Conservation (phyloP, 2,888 invertebrate species). For the Schizaphis graminum region DNA sequence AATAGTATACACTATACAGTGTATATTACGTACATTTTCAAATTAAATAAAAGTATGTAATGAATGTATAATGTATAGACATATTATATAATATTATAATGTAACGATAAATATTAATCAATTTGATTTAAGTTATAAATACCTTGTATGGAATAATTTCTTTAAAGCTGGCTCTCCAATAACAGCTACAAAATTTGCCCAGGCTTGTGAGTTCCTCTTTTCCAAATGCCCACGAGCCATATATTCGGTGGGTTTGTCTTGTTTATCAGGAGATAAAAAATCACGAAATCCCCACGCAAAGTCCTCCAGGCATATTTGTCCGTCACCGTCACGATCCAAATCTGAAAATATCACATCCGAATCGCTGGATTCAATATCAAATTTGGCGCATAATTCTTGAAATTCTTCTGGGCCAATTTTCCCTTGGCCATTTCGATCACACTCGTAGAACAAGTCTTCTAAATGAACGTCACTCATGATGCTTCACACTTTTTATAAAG, state of each 20-base stretch:
- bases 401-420: slow-evolving; percentile 73
- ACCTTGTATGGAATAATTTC: slow-evolving; percentile 69
- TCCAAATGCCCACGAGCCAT: slow-evolving; percentile 67
- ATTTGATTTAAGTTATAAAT: not conserved
- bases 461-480: slow-evolving; percentile 68
- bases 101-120: not conserved
- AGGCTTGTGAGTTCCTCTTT: slow-evolving; percentile 69
- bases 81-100: not conserved
- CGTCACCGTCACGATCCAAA: slow-evolving; percentile 74
- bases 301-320: slow-evolving; percentile 73
- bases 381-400: slow-evolving; percentile 72
- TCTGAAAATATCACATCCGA: slow-evolving; percentile 73
- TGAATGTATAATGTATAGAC: too few species aligned
- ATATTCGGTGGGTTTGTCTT: not conserved
- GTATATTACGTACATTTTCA: not conserved
- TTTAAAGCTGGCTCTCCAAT: slow-evolving; percentile 70
- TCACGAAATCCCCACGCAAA: slow-evolving; percentile 73
- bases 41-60: not conserved
- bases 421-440: slow-evolving; percentile 72
- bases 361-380: slow-evolving; percentile 71
- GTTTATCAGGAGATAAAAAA: slow-evolving; percentile 69
- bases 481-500: not conserved
- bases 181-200: slow-evolving; percentile 70
- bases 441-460: slow-evolving; percentile 72
- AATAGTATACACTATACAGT: not conserved